phyloP scores from a whole-genome alignment of 2,797 vertebrate species.

The Gobionotothen gibberifrons region DNA sequence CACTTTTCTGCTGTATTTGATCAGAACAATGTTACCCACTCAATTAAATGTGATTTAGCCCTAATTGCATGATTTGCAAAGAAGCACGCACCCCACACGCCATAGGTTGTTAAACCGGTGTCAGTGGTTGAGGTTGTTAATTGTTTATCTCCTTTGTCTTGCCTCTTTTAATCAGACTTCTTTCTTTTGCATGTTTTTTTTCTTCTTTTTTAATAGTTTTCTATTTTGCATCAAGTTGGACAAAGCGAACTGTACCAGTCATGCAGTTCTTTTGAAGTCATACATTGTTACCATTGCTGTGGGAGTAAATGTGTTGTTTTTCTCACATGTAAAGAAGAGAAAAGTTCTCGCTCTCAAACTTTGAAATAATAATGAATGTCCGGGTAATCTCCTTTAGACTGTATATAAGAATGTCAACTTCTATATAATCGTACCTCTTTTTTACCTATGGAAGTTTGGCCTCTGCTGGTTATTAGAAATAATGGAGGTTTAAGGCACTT shows the following conservation, averaged over 20 bases:
- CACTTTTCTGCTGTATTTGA: slow-evolving; percentile 72
- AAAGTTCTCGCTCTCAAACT: background rate
- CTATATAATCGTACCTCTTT: too few relatives aligned
- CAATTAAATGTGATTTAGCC: slow-evolving; percentile 71
- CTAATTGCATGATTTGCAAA: slow-evolving; percentile 70
- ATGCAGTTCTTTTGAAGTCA: background rate
- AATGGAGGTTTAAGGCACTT: too few relatives aligned
- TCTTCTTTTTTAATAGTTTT: background rate
- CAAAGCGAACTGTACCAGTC: too few relatives aligned
- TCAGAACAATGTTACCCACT: slow-evolving; percentile 68
- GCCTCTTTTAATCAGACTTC: slow-evolving; percentile 27
- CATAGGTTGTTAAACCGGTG: slow-evolving; percentile 53
- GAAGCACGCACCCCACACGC: slow-evolving; percentile 50
- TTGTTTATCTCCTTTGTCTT: slow-evolving; percentile 60
- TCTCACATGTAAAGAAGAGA: background rate
- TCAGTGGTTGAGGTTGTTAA: slow-evolving; percentile 42
- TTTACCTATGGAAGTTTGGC: too few relatives aligned
- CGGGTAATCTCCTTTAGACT: background rate
- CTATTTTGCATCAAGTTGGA: background rate
- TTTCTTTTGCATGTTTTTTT: background rate
- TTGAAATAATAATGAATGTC: background rate
- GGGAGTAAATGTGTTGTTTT: too few relatives aligned
- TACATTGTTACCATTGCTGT: background rate
- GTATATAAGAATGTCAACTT: too few relatives aligned
- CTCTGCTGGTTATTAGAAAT: too few relatives aligned